Evolutionary conservation across 2,113 vertebrate genomes (phyloP).

Genomic region (Myocastor coypus): DNA sequence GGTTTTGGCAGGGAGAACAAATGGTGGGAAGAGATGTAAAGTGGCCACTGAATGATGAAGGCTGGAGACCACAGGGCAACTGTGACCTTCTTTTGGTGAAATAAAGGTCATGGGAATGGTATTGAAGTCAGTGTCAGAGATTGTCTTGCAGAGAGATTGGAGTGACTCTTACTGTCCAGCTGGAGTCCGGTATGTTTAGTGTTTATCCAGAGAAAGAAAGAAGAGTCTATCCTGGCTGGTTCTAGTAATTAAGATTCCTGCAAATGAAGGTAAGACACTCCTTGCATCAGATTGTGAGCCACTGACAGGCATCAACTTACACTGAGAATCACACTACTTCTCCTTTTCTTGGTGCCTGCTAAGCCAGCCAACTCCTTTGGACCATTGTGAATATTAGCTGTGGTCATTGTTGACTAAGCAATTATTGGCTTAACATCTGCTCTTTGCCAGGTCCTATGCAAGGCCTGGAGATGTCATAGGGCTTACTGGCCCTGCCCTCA

Average conservation of each 20-base stretch:
- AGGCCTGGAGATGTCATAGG: not conserved
- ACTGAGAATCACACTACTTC: not conserved
- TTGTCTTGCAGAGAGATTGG: too few relatives aligned
- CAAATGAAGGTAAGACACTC: not conserved
- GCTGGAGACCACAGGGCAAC: not conserved
- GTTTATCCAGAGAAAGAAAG: not conserved
- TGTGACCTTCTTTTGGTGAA: not conserved
- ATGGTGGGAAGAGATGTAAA: not conserved
- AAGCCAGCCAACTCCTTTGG: not conserved
- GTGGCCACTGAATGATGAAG: not conserved
- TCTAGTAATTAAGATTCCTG: not conserved
- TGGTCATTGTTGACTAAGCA: not conserved
- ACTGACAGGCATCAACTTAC: not conserved
- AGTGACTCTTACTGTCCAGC: not conserved
- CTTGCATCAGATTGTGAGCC: not conserved
- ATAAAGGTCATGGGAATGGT: not conserved
- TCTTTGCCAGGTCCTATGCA: not conserved
- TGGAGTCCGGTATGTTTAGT: not conserved
- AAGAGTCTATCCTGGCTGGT: not conserved
- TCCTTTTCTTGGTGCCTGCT: not conserved
- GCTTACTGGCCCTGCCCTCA: not conserved
- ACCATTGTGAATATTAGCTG: not conserved
- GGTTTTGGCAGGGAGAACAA: too few relatives aligned
- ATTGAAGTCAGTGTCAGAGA: not conserved
- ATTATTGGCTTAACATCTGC: not conserved